These are phyloP conservation scores for Acropora yongei DNA, from an alignment of 64 coral and sea anemone species.

Conservation along the genomic window DNA sequence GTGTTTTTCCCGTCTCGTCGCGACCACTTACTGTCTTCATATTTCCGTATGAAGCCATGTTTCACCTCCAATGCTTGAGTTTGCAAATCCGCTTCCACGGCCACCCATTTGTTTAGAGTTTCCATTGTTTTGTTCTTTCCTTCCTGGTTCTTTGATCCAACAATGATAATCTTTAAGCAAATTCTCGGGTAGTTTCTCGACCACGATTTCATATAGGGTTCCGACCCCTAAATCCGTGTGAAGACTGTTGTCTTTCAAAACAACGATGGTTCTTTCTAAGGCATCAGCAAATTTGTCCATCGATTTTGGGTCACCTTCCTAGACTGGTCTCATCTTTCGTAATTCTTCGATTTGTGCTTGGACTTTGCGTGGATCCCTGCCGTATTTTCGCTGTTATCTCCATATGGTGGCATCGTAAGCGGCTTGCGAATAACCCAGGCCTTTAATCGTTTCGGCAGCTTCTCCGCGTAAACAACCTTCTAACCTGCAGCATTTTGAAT, in stretches of 20 bases:
- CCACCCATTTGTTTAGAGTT: background rate
- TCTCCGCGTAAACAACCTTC: too few species aligned
- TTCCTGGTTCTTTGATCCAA: background rate
- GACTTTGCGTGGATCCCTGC: constrained; percentile 61
- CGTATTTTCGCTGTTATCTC: constrained; percentile 35
- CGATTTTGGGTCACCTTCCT: constrained; percentile 55
- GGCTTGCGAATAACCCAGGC: constrained; percentile 38
- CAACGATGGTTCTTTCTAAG: constrained; percentile 48
- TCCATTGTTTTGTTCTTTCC: background rate
- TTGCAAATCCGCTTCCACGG: background rate
- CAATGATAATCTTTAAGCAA: background rate
- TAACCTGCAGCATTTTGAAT: constrained; percentile 31
- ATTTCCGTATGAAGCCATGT: background rate
- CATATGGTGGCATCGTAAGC: constrained; percentile 27
- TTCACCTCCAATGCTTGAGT: constrained; percentile 5
- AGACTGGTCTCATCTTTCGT: constrained; percentile 34
- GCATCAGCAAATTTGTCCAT: constrained; percentile 68
- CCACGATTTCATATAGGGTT: too few species aligned
- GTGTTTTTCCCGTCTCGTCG: background rate
- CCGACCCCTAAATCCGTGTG: too few species aligned
- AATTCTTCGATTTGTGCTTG: constrained; percentile 66
- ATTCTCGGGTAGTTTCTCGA: background rate
- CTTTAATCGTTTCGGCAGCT: constrained; percentile 21
- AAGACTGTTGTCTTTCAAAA: background rate
- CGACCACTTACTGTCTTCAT: background rate